These are phyloP conservation scores for Mugil cephalus DNA, from an alignment of 2,113 vertebrate species.

Conservation along the genomic window DNA sequence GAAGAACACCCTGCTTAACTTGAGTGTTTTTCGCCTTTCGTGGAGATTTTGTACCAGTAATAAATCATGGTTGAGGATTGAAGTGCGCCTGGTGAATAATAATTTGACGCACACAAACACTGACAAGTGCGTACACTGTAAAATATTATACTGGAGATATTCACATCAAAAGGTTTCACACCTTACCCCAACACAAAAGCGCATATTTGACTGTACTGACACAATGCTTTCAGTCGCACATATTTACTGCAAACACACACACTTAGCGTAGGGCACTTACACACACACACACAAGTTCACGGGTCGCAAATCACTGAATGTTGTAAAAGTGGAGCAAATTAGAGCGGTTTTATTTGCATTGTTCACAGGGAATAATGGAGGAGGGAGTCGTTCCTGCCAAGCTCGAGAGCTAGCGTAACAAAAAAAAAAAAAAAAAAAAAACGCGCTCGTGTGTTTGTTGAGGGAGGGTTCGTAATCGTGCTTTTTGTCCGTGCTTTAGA, in stretches of 20 bases:
- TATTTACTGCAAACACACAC: constrained; percentile 19
- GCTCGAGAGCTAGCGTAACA: constrained; percentile 37
- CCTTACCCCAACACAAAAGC: constrained; percentile 9
- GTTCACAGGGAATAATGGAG: constrained; percentile 66
- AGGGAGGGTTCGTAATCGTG: constrained; percentile 34
- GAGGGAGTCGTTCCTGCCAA: constrained; percentile 51
- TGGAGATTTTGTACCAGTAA: constrained; percentile 13
- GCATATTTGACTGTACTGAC: constrained; percentile 10
- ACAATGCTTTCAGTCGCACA: constrained; percentile 22
- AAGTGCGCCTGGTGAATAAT: constrained; percentile 41
- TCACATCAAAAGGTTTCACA: constrained; percentile 27
- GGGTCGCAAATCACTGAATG: constrained; percentile 62
- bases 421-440: no score
- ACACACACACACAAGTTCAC: constrained; percentile 37
- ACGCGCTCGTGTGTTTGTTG: constrained; percentile 5
- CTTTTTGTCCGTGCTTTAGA: constrained; percentile 50
- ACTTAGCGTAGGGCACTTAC: neutral
- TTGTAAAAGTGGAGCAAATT: constrained; percentile 72
- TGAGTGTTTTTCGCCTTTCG: constrained; percentile 23
- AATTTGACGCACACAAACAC: constrained; percentile 11
- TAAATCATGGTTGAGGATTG: constrained; percentile 25
- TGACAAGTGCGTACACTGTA: constrained; percentile 6
- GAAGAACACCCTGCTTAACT: constrained; percentile 39
- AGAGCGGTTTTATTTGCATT: constrained; percentile 69
- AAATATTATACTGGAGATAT: neutral